Evolutionary conservation across 2,888 invertebrate genomes (phyloP).

Genomic region (Drosophila paramelanica): DNA sequence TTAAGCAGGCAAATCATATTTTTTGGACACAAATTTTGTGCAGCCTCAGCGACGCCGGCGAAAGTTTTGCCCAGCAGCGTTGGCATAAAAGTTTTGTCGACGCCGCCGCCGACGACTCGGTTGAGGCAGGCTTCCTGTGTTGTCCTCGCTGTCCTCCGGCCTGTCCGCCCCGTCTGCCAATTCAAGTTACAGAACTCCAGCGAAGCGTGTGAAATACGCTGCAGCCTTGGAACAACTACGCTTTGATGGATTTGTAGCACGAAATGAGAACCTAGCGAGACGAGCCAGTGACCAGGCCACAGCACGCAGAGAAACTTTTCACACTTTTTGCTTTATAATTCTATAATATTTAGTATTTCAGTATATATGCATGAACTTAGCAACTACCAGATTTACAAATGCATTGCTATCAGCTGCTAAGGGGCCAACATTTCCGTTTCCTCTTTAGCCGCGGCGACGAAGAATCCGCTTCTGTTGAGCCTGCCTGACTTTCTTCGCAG

Average conservation of each 20-base stretch:
- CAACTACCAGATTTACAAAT: background rate
- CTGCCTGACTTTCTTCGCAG: background rate
- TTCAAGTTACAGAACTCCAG: constrained; percentile 77
- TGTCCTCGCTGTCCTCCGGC: constrained; percentile 31
- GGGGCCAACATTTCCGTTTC: too few relatives aligned
- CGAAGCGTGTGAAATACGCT: constrained; percentile 79
- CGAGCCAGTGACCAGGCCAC: constrained; percentile 47
- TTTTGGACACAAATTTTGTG: constrained; percentile 70
- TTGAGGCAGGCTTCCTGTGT: constrained; percentile 43
- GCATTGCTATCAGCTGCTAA: background rate
- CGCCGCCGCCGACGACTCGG: constrained; percentile 32
- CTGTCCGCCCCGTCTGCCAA: constrained; percentile 60
- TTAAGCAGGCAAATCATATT: constrained; percentile 70
- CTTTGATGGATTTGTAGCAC: constrained; percentile 66
- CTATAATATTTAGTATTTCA: constrained; percentile 24
- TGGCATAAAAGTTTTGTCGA: constrained; percentile 63
- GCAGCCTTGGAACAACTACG: constrained; percentile 58
- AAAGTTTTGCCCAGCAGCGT: constrained; percentile 70
- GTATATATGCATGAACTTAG: constrained; percentile 10
- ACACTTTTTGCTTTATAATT: constrained; percentile 20
- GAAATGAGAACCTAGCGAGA: constrained; percentile 47
- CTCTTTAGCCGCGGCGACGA: background rate
- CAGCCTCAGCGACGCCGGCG: constrained; percentile 66
- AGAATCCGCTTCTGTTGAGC: background rate
- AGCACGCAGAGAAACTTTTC: constrained; percentile 25